phyloP scores from a whole-genome alignment of 2,888 invertebrate genomes.

The Pinctada fucata region DNA sequence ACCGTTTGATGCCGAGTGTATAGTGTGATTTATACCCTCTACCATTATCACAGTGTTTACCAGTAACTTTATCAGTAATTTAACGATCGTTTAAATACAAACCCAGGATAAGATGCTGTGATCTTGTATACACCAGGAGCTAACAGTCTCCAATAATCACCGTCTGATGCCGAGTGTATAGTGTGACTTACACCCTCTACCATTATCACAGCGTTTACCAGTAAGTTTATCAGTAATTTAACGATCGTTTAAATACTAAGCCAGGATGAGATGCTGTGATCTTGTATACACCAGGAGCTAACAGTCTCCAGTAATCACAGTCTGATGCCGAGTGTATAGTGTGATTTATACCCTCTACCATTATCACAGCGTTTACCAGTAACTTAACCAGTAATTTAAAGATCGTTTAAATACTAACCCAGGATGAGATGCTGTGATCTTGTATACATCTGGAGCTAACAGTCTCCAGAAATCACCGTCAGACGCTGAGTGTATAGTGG shows the following conservation, averaged over 20 bases:
- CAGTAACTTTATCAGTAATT: too few species aligned
- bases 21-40: conserved; percentile 86
- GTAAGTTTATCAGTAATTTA: too few species aligned
- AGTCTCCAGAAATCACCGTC: conserved; percentile 97
- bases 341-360: conserved; percentile 88
- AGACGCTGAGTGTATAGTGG: conserved; percentile 87
- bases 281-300: conserved; percentile 91
- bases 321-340: conserved; percentile 86
- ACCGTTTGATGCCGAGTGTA: conserved; percentile 88
- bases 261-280: conserved; percentile 81
- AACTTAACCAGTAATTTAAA: too few species aligned
- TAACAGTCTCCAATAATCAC: conserved; percentile 96
- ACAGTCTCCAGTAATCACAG: conserved; percentile 96
- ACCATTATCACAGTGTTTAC: conserved; percentile 87
- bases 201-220: conserved; percentile 86
- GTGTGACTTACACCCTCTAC: conserved; percentile 89
- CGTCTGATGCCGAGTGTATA: conserved; percentile 86
- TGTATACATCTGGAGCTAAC: conserved; percentile 91
- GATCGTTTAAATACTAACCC: too few species aligned
- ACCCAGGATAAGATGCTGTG: conserved; percentile 79
- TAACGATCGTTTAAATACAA: too few species aligned
- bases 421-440: conserved; percentile 81
- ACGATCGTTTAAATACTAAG: too few species aligned
- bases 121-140: conserved; percentile 91
- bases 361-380: conserved; percentile 87